Base-by-base conservation (phyloP, 1,140 invertebrate species). In the Hypsibius dujardini region DNA sequence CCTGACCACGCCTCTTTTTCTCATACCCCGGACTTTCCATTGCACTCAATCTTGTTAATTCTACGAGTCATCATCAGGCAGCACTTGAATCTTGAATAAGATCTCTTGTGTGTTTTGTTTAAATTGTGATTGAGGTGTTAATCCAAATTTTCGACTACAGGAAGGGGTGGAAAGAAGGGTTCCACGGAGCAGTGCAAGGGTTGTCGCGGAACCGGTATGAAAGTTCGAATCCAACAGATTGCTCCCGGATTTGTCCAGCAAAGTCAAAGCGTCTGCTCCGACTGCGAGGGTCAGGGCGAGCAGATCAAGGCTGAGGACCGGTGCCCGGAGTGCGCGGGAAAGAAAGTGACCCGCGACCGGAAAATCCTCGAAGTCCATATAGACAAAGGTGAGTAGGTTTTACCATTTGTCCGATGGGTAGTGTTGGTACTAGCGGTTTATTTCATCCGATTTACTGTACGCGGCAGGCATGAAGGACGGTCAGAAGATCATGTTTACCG, bases 361-460 rank as follows among this genome's bases (percentile, higher is more conserved):
- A 97, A 98, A 81, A 90, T 97, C 72, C 81, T 98, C 1, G 95
- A 99, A 81, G 95, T 98, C 45, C 90, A 97, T 78, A 88, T 99
- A 70, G 94, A 98, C 76, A 95, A 95, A 80, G 94, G 93, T 74
- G n/a, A n/a, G n/a, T n/a, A n/a, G n/a, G n/a, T n/a, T n/a, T n/a
- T n/a, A n/a, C n/a, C n/a, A n/a, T n/a, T n/a, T n/a, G n/a, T n/a
- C n/a, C n/a, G n/a, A n/a, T n/a, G n/a, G n/a, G n/a, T n/a, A n/a
- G n/a, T n/a, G n/a, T n/a, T n/a, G n/a, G n/a, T n/a, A n/a, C n/a
- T n/a, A n/a, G n/a, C n/a, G n/a, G n/a, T n/a, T n/a, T n/a, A n/a
- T n/a, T n/a, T n/a, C 47, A 62, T 69, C 59, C 70, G 45, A 7
- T 69, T 72, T 72, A 14, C 50, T 71, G 73, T n/a, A n/a, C n/a